These are phyloP conservation scores for Terrapene triunguis DNA, from an alignment of 2,113 vertebrate species.

Conservation along the genomic window DNA sequence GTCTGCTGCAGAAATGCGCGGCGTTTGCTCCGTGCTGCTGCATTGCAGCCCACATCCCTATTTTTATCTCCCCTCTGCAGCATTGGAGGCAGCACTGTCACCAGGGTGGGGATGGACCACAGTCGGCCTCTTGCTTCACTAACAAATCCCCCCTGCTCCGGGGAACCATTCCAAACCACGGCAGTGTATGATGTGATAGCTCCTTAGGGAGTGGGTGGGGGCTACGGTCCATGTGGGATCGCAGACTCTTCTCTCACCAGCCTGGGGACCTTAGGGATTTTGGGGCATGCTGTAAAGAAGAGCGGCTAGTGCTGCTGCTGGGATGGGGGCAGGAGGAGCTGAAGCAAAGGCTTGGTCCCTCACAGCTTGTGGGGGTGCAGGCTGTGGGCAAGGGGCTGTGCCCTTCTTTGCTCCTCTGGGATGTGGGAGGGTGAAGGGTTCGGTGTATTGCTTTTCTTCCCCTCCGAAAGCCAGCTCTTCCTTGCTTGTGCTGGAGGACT, in stretches of 20 bases:
- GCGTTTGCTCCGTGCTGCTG: neutral
- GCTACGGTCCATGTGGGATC: too few relatives aligned
- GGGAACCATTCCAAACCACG: neutral
- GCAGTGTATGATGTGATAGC: neutral
- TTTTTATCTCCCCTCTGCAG: neutral
- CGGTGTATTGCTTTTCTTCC: too few relatives aligned
- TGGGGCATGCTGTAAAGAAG: neutral
- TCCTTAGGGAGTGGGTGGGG: too few relatives aligned
- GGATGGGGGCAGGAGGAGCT: too few relatives aligned
- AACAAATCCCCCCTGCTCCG: too few relatives aligned
- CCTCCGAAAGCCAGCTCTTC: neutral
- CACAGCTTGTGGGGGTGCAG: neutral
- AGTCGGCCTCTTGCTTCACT: too few relatives aligned
- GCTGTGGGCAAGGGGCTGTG: neutral
- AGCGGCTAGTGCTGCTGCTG: neutral
- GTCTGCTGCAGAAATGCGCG: neutral
- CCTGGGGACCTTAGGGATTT: neutral
- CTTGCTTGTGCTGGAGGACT: neutral
- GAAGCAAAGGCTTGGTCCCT: neutral
- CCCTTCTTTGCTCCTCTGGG: neutral
- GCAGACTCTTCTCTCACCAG: neutral
- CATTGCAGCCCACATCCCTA: neutral
- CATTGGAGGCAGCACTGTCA: neutral
- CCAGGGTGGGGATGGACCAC: too few relatives aligned
- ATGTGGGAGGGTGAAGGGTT: too few relatives aligned